Base-by-base conservation (phyloP, 2,888 invertebrate species). In the Clivina fossor region DNA sequence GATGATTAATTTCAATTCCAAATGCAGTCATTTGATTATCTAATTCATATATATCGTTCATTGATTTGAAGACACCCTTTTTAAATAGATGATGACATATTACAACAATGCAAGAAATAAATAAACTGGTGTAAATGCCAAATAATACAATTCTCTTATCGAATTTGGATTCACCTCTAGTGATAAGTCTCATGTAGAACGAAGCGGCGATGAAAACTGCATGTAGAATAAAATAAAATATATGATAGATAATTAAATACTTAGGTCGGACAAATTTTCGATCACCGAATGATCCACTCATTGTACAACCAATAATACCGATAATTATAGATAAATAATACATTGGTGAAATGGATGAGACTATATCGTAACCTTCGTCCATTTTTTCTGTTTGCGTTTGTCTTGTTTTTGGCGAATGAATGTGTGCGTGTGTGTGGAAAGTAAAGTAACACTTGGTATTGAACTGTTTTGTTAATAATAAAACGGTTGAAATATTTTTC, bases 141-240 rank as follows among this genome's bases (percentile, higher is more conserved):
- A 55, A 55, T 5, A 47, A 19, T 16, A 55, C 55, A n/a, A 55
- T 37, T 55, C 44, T 37, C 15, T 2, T n/a, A 40, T 55, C 55
- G 24, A 47, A 55, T 40, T 47, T 46, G 4, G 46, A 55, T 9
- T 55, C 18, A 7, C 20, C 4, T 9, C 8, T 38, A 11, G 30
- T 55, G 20, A 20, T 16, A 4, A 47, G 15, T 4, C 16, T 16
- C 20, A 47, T 11, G 18, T 30, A 22, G 16, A 47, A 46, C 19
- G 55, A 26, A 16, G 20, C 28, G 8, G 16, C 16, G 26, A 55
- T 40, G n/a, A 55, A 22, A 20, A 46, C 38, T 35, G 38, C 13
- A 28, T 55, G 55, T 11, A 55, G 30, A 8, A 47, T 13, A 11
- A 55, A 47, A 13, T 30, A 55, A 18, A 30, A 13, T 9, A 47